Evolutionary conservation across 1,140 invertebrate genomes (phyloP).

Genomic region (Geopemphigus sp.): DNA sequence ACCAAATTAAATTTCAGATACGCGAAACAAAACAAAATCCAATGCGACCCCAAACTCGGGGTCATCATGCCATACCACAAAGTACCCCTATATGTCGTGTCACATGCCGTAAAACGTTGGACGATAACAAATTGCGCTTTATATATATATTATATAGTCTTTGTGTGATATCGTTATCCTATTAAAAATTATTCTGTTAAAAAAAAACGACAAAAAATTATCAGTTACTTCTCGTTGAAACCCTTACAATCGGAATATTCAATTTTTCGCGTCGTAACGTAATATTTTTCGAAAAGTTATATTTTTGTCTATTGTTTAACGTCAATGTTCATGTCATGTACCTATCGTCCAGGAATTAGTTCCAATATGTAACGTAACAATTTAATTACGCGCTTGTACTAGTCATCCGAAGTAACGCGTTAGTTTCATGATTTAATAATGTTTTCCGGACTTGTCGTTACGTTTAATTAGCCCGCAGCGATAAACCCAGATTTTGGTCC

Average conservation of each 20-base stretch:
- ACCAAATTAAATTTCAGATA: slow-evolving; percentile 34
- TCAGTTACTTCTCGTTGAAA: no score
- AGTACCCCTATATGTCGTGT: slow-evolving; percentile 17
- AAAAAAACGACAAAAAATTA: no score
- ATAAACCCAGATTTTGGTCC: slow-evolving; percentile 32
- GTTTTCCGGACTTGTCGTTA: slow-evolving; percentile 16
- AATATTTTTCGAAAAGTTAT: no score
- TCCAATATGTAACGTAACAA: not conserved
- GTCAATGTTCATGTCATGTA: not conserved
- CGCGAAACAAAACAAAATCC: slow-evolving; percentile 18
- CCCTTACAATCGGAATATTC: no score
- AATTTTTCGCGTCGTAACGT: not conserved
- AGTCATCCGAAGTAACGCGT: not conserved
- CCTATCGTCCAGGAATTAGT: not conserved
- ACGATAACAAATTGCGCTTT: slow-evolving; percentile 35
- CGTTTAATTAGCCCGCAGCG: slow-evolving; percentile 27
- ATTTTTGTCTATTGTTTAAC: not conserved
- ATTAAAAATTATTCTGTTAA: not conserved
- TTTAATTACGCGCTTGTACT: not conserved
- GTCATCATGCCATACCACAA: slow-evolving; percentile 23
- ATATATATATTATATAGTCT: not conserved
- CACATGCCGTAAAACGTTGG: slow-evolving; percentile 6
- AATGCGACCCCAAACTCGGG: slow-evolving; percentile 12
- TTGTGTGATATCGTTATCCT: slow-evolving; percentile 5
- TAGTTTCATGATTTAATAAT: not conserved